Evolutionary conservation across 2,113 vertebrate genomes (phyloP), one percentile per base, ranked within the genome.

Genomic region (Conger conger): DNA sequence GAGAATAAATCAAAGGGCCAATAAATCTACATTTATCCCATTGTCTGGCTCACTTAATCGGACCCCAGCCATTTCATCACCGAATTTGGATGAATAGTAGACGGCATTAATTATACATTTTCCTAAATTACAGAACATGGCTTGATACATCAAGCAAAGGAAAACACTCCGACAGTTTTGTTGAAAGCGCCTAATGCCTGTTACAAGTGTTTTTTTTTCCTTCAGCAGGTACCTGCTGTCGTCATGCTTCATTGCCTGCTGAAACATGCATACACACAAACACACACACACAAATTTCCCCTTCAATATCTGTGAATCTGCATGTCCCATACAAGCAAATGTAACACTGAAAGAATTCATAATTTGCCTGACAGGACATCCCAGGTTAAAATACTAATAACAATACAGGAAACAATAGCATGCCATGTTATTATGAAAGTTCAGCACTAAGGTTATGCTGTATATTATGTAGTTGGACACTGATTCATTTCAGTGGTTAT

Each of bases 1-100:
- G 82, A 83, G 68, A 73, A 83, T 83, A 83, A 76, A 79, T 84
- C 83, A 84, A 84, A 84, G 83, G 6, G 79, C 83, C 36, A 45
- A 84, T 84, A 84, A 84, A 84, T 84, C 45, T 54, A 76, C 42
- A 30, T 42, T 78, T 57, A 84, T 80, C 23, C 76, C 50, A 40
- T 23, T 63, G 76, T 63, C 76, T 73, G 27, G 76, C 76, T 38
- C 35, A 37, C 53, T 84, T 80, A 42, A 27, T 84, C 53, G 53
- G 57, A 36, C 76, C 53, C 45, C 73, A 57, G 50, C 77, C 23
- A 20, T 80, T 63, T 38, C 27, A 7, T 77, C 53, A 79, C 78
- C 33, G 63, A 63, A 80, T 79, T n/a, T 40, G 17, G 83, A 79
- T 79, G 77, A 80, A 84, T 79, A 84, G 80, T 84, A 76, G 45